Conservation (phyloP, 2,888 invertebrate species). For the Trissolcus japonicus region DNA sequence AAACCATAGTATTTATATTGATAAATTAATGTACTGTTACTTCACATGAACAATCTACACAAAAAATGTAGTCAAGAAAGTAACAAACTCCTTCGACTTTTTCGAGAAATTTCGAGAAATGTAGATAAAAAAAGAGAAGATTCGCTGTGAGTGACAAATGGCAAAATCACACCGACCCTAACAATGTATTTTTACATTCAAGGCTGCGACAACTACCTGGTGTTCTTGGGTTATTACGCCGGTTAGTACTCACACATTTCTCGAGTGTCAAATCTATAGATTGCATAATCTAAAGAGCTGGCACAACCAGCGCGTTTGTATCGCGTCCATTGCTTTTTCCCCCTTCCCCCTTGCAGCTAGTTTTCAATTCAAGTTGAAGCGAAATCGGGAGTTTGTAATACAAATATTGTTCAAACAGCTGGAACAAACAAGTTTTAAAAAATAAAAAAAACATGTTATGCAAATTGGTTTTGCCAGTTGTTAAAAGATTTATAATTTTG, state of each 20-base stretch:
- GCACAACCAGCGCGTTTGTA: constrained; percentile 28
- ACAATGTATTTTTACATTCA: constrained; percentile 42
- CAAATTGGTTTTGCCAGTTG: constrained; percentile 41
- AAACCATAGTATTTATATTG: too few relatives aligned
- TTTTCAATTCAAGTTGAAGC: constrained; percentile 1
- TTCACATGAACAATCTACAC: too few relatives aligned
- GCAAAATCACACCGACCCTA: constrained; percentile 26
- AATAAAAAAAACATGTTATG: background rate
- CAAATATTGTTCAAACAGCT: too few relatives aligned
- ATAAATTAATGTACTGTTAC: too few relatives aligned
- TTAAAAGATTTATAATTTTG: constrained; percentile 13
- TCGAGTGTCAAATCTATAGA: constrained; percentile 47
- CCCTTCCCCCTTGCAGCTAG: background rate
- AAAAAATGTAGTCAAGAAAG: too few relatives aligned
- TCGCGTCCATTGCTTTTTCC: too few relatives aligned
- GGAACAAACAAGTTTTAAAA: too few relatives aligned
- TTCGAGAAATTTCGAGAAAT: too few relatives aligned
- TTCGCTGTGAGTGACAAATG: constrained; percentile 16
- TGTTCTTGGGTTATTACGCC: constrained; percentile 54
- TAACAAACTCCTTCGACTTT: too few relatives aligned
- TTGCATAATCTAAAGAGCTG: constrained; percentile 44
- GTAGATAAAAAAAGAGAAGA: background rate
- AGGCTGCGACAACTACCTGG: constrained; percentile 56
- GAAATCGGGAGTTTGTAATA: background rate
- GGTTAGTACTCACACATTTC: constrained; percentile 50